phyloP scores from a whole-genome alignment of 2,888 invertebrate genomes.

The Limnephilus rhombicus region DNA sequence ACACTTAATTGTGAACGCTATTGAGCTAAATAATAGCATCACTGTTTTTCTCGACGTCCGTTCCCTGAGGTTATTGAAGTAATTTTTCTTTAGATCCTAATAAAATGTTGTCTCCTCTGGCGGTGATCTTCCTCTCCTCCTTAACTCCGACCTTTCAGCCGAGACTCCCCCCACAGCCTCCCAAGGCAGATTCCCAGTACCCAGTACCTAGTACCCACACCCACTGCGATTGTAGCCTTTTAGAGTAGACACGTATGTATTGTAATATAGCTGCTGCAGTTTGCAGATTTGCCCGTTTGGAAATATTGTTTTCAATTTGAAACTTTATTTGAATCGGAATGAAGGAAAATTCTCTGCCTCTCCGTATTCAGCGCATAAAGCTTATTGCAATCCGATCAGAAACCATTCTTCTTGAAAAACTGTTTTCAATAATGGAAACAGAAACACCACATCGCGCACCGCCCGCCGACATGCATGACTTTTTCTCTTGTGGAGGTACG shows the following conservation, averaged over 20 bases:
- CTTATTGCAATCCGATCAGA: conserved; percentile 12
- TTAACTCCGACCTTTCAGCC: not conserved
- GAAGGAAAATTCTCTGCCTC: conserved; percentile 14
- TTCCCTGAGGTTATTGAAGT: not conserved
- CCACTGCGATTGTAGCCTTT: not conserved
- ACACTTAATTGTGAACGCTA: too few relatives aligned
- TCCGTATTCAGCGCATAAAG: conserved; percentile 43
- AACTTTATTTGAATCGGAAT: conserved; percentile 32
- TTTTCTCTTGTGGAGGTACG: not conserved
- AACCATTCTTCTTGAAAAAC: conserved; percentile 8
- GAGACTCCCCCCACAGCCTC: not conserved
- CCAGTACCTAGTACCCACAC: not conserved
- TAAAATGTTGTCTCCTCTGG: not conserved
- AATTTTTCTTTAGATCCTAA: not conserved
- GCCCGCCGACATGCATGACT: not conserved
- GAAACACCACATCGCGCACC: not conserved
- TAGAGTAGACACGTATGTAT: not conserved
- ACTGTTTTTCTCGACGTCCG: not conserved
- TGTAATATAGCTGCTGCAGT: conserved; percentile 41
- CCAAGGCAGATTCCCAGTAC: not conserved
- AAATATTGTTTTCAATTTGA: conserved; percentile 53
- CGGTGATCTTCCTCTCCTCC: conserved; percentile 17
- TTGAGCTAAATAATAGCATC: not conserved
- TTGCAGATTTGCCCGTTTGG: conserved; percentile 40
- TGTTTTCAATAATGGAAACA: conserved; percentile 1